Conservation (phyloP, 1,140 invertebrate species). For the Delia radicum region DNA sequence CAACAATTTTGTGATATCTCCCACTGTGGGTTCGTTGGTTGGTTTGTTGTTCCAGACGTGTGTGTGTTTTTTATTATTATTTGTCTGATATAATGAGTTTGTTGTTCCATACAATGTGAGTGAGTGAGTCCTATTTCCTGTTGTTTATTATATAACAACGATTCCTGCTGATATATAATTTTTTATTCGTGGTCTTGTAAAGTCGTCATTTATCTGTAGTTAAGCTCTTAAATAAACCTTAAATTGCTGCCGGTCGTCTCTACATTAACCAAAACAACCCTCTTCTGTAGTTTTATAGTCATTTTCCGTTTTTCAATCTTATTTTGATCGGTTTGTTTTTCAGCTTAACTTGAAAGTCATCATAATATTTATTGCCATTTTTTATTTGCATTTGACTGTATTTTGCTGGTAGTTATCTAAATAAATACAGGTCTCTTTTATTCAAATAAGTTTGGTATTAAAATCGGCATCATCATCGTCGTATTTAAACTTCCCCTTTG, state of each 20-base stretch:
- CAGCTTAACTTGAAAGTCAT: conserved; percentile 6
- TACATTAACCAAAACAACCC: neutral
- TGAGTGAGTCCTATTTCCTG: too few species aligned
- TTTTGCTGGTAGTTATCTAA: neutral
- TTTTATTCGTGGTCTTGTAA: conserved; percentile 37
- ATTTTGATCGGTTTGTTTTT: conserved; percentile 10
- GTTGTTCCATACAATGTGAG: neutral
- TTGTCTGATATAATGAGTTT: too few species aligned
- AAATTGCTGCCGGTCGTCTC: neutral
- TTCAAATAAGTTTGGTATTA: neutral
- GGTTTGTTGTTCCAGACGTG: neutral
- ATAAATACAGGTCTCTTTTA: neutral
- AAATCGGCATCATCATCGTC: neutral
- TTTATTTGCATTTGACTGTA: neutral
- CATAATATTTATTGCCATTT: conserved; percentile 12
- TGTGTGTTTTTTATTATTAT: too few species aligned
- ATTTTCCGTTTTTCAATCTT: neutral
- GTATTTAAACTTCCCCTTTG: neutral
- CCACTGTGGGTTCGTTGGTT: too few species aligned
- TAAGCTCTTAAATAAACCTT: conserved; percentile 39
- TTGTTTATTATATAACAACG: neutral
- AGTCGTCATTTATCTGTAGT: conserved; percentile 41
- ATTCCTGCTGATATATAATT: neutral
- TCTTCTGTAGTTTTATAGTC: neutral
- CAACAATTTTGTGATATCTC: too few species aligned